Conservation (phyloP, 2,888 invertebrate genomes). For the Alsophila aescularia region DNA sequence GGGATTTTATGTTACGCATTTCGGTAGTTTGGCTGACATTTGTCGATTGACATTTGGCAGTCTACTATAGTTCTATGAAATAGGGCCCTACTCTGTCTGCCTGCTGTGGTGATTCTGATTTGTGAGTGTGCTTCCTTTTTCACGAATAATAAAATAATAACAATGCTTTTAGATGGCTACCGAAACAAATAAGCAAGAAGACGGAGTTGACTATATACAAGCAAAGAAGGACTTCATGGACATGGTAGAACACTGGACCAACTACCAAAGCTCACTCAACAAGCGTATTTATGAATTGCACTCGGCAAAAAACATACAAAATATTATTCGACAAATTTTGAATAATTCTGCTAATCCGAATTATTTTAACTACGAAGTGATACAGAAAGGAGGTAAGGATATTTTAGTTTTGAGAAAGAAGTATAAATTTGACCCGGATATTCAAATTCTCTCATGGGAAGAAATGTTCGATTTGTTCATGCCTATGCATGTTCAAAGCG, state of each 20-base stretch:
- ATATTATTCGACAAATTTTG: not conserved
- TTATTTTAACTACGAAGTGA: not conserved
- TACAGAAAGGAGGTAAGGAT: not conserved
- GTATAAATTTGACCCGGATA: not conserved
- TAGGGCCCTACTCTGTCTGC: too few relatives aligned
- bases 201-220: not conserved
- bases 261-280: not conserved
- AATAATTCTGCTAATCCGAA: not conserved
- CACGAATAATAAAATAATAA: too few relatives aligned
- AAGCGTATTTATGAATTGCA: not conserved
- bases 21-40: too few relatives aligned
- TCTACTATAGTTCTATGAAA: too few relatives aligned
- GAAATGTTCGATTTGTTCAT: conserved; percentile 4
- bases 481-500: conserved; percentile 3
- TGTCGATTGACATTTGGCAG: too few relatives aligned
- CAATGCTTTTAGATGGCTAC: too few relatives aligned
- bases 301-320: not conserved
- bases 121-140: too few relatives aligned
- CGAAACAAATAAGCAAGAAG: not conserved
- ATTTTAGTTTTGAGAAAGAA: not conserved
- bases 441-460: not conserved
- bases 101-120: too few relatives aligned
- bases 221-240: not conserved
- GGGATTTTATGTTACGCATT: too few relatives aligned
- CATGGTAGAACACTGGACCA: not conserved